Base-by-base conservation (phyloP, 2,113 vertebrate species). In the Phaethon lepturus region DNA sequence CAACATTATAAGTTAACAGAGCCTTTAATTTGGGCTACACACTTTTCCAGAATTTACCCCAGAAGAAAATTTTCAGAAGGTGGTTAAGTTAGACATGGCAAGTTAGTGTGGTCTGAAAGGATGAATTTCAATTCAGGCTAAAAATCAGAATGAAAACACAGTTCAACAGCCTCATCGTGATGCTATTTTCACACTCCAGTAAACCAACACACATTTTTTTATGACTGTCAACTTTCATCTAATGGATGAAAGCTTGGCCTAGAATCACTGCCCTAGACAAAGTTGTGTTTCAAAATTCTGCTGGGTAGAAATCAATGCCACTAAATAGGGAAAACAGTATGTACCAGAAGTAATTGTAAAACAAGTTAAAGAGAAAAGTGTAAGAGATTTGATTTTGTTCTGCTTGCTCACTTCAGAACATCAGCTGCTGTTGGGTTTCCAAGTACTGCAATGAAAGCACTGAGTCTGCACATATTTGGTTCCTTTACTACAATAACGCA, bases 161-260 rank as follows among this genome's bases (percentile, higher is more conserved):
- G 52, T 49, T 87, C 44, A 83, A 45, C 31, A 79, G 28, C 28
- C 25, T 84, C 75, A 49, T 63, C 17, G 0, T 50, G 31, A 62
- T 78, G 40, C n/a, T 84, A 13, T 84, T 81, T 95, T 88, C 83
- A 90, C 60, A 95, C 52, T 75, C 62, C 56, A 93, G 79, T 67
- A 94, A 95, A 88, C 22, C 26, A 78, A 64, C 19, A 44, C 3
- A 2, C 29, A 45, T 69, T 56, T 55, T 55, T 79, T 83, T 33
- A 86, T 94, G 64, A 88, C 56, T 55, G 44, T 68, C 86, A 75
- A 14, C 44, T 91, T 96, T 33, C 38, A 93, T 67, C 75, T 87
- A 81, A 91, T 7, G 2, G 64, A 38, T 38, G 49, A 85, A 28
- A 87, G 10, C 15, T 63, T 86, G 35, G 42, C 58, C 44, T 72